A percentile compares a stretch with the other conserved stretches of the same genome.
Conservation (phyloP, 1,140 invertebrate species). For the Drosophila murphyi region DNA sequence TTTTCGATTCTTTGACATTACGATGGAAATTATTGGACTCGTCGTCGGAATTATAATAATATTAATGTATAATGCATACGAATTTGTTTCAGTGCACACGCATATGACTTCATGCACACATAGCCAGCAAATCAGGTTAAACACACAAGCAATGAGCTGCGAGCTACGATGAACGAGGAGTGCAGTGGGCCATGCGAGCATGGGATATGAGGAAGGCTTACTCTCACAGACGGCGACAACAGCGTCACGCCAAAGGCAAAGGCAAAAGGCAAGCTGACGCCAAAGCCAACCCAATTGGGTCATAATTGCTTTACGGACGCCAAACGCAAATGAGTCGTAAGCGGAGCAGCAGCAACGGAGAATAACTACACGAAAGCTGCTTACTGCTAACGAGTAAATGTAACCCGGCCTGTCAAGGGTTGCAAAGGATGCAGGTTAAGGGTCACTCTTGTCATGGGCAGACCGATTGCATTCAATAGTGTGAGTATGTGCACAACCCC, state of each 20-base stretch:
- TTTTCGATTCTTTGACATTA: too few relatives aligned
- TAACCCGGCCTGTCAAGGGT: neutral
- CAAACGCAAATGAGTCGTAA: slow-evolving; percentile 78
- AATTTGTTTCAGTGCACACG: slow-evolving; percentile 41
- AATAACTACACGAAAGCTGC: slow-evolving; percentile 1
- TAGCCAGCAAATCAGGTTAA: slow-evolving; percentile 72
- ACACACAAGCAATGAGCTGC: slow-evolving; percentile 58
- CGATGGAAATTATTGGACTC: too few relatives aligned
- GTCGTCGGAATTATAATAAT: too few relatives aligned
- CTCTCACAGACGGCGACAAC: neutral
- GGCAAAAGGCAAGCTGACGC: slow-evolving; percentile 42
- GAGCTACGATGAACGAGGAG: slow-evolving; percentile 2
- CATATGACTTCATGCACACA: slow-evolving; percentile 36
- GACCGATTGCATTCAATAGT: slow-evolving; percentile 18
- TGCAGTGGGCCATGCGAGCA: slow-evolving; percentile 18
- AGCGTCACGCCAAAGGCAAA: neutral
- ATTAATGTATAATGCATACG: neutral
- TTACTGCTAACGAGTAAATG: neutral
- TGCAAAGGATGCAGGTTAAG: slow-evolving; percentile 14
- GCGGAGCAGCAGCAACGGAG: slow-evolving; percentile 40
- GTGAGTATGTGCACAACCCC: slow-evolving; percentile 4
- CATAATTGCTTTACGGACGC: slow-evolving; percentile 79
- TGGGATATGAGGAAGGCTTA: neutral
- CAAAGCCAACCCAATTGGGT: slow-evolving; percentile 75
- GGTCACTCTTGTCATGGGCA: slow-evolving; percentile 32